A percentile compares a stretch with the other conserved stretches of the same genome.
phyloP scores from a whole-genome alignment of 2,113 vertebrate species.

The Hippoglossus stenolepis region DNA sequence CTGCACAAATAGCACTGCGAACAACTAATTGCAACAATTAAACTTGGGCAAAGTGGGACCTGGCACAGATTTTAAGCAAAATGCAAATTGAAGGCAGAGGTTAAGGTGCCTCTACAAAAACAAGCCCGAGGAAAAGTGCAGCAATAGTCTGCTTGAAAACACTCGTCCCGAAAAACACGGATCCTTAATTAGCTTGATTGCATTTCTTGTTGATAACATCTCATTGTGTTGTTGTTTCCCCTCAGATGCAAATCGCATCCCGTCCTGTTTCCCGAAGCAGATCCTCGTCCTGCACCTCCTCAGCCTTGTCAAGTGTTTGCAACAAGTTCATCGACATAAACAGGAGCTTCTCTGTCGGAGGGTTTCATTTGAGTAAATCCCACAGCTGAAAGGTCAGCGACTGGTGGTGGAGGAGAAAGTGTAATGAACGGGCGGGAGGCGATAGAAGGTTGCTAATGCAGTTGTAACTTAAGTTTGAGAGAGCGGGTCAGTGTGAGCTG shows the following conservation, averaged over 20 bases:
- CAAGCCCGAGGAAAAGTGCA: background rate
- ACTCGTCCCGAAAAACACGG: constrained; percentile 13
- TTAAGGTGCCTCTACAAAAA: constrained; percentile 20
- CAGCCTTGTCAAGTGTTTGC: constrained; percentile 35
- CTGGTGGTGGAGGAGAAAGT: background rate
- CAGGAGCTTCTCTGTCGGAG: constrained; percentile 33
- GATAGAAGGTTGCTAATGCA: constrained; percentile 14
- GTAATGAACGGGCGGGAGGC: background rate
- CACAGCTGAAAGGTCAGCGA: constrained; percentile 29
- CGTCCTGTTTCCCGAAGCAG: background rate
- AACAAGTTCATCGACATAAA: constrained; percentile 36
- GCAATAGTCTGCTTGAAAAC: constrained; percentile 18
- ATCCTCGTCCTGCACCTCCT: background rate
- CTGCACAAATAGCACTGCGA: background rate
- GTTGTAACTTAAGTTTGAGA: constrained; percentile 1
- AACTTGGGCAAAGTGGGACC: constrained; percentile 11
- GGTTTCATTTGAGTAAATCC: constrained; percentile 31
- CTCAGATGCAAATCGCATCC: constrained; percentile 21
- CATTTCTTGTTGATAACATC: constrained; percentile 46
- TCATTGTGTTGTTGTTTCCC: constrained; percentile 12
- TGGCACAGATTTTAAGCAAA: constrained; percentile 39
- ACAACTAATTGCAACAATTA: constrained; percentile 34
- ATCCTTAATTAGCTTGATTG: constrained; percentile 57
- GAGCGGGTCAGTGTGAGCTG: constrained; percentile 8
- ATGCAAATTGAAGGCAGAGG: constrained; percentile 47